Percentiles rank a stretch among this genome's conserved stretches.
Conservation (phyloP, 2,797 vertebrate species). For the Poecilia picta region DNA sequence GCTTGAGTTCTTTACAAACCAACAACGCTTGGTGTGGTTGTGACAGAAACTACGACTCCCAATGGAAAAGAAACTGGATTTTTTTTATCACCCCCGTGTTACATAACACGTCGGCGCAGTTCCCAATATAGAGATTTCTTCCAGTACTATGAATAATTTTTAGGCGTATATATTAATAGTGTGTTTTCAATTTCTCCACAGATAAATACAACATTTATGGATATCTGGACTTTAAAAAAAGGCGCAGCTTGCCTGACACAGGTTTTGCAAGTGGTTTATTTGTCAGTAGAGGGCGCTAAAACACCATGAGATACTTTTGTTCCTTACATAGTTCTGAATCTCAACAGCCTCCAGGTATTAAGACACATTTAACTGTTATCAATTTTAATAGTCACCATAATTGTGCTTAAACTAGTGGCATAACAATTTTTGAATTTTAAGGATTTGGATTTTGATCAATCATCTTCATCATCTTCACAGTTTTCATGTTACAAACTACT, state of each 20-base stretch:
- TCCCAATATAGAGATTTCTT: background rate
- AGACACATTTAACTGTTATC: background rate
- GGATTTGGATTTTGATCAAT: background rate
- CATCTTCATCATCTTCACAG: background rate
- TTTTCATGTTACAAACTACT: background rate
- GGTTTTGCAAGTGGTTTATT: background rate
- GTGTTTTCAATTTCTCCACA: background rate
- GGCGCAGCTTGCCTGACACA: too few species aligned
- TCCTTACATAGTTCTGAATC: background rate
- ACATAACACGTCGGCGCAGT: conserved; percentile 30
- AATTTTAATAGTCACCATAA: background rate
- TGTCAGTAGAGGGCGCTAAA: conserved; percentile 55
- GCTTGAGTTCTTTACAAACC: conserved; percentile 38
- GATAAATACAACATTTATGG: background rate
- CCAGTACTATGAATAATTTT: background rate
- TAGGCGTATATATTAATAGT: rapidly evolving
- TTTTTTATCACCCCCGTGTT: conserved; percentile 7
- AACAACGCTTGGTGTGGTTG: rapidly evolving
- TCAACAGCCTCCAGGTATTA: background rate
- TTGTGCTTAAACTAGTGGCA: background rate
- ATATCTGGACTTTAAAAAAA: background rate
- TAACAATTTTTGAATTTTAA: background rate
- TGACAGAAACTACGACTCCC: conserved; percentile 76
- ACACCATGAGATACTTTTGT: background rate
- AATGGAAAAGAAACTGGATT: background rate